Evolutionary conservation across 2,888 invertebrate genomes (phyloP), one percentile per base, ranked within the genome.

Genomic region (Diaperis boleti): DNA sequence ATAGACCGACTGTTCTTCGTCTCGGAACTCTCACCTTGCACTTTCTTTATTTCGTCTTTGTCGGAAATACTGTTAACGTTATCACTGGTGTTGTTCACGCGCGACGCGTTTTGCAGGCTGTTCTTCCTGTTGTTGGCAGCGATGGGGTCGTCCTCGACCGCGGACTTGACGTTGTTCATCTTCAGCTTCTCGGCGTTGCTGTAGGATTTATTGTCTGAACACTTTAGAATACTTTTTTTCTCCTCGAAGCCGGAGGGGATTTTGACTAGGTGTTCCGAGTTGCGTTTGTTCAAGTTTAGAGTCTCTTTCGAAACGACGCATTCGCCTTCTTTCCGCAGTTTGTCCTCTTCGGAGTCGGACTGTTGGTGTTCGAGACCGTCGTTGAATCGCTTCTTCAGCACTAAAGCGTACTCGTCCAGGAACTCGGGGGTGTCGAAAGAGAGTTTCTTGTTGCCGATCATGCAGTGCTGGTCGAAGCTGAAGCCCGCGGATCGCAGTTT

Each of bases 371-470:
- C 65, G 11, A 67, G 57, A 4, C 72, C 71, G 50, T 74, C 72
- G 61, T 78, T 75, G 60, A 76, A 72, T 49, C 74, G 75, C 63
- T 78, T 78, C 66, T 78, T 79, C 42, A 79, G 67, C 7, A 74
- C 75, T 20, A 78, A 70, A 7, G 78, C 77, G 66, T 79, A 80
- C 65, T 81, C 81, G 60, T 81, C 81, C 37, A 81, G 67, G 63
- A 81, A 80, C 55, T 81, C 79, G 5, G 80, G 78, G 49, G 78
- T 75, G 66, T 82, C 82, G 62, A 80, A 79, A 1, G 81, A 81
- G 2, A 81, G 67, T 65, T 80, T 81, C 68, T 81, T 81, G 59
- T 76, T 76, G 47, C 76, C 77, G 18, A 72, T 70, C 41, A 75
- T 50, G 64, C 74, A 77, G 45, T 78, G 76, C 47, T 81, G 81